Evolutionary conservation across 64 coral and sea anemone species (phyloP).

Genomic region (Porites lutea): DNA sequence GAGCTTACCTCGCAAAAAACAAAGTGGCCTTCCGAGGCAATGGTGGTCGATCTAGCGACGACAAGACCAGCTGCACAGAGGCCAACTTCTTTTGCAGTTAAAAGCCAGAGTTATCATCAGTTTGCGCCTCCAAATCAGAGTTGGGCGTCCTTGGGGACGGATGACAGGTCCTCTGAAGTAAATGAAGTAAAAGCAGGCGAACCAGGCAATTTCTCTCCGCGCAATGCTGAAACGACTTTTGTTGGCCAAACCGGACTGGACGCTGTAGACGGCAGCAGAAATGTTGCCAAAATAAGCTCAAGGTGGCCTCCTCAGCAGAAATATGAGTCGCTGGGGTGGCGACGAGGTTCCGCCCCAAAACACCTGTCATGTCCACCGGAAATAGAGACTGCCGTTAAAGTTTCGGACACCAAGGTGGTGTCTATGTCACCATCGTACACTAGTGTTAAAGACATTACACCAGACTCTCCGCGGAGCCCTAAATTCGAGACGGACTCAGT

Average conservation of each 20-base stretch:
- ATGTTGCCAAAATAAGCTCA: neutral
- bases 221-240: neutral
- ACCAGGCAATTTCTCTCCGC: neutral
- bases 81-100: neutral
- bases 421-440: conserved; percentile 37
- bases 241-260: neutral
- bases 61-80: neutral
- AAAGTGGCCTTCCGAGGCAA: neutral
- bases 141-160: neutral
- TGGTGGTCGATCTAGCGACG: neutral
- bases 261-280: neutral
- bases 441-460: conserved; percentile 17
- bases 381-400: neutral
- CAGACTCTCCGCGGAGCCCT: neutral
- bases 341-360: conserved; percentile 26
- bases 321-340: neutral
- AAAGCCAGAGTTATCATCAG: neutral
- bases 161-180: neutral
- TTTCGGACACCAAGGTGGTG: conserved; percentile 2
- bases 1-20: neutral
- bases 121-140: neutral
- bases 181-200: neutral
- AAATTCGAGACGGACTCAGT: conserved; percentile 52
- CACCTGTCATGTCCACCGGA: neutral
- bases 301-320: neutral